phyloP scores from a whole-genome alignment of 2,888 invertebrate species.

The Tromatobia lineatoria region DNA sequence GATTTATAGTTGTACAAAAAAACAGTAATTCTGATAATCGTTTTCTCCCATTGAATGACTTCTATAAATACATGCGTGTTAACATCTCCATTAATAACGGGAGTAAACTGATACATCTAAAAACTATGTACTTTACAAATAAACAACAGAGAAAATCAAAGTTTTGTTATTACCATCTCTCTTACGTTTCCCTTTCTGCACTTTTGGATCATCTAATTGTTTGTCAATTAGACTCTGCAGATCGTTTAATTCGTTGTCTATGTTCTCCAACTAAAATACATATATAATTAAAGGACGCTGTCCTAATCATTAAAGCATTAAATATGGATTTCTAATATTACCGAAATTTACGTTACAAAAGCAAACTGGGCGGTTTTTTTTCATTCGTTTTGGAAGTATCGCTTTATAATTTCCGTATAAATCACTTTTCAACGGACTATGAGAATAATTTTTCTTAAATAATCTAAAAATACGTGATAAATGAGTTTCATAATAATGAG shows the following conservation, averaged over 20 bases:
- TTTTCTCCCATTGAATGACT: too few relatives aligned
- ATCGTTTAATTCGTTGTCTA: constrained; percentile 88
- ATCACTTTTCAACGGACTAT: too few relatives aligned
- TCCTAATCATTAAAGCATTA: not conserved
- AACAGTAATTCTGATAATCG: too few relatives aligned
- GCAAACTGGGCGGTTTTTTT: not conserved
- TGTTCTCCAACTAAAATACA: constrained; percentile 81
- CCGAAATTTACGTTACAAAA: not conserved
- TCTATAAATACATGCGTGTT: too few relatives aligned
- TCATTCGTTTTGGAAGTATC: not conserved
- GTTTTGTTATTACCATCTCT: constrained; percentile 86
- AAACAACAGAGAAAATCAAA: not conserved
- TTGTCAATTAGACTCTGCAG: constrained; percentile 95
- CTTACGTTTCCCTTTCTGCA: constrained; percentile 75
- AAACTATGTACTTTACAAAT: not conserved
- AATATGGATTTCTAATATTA: not conserved
- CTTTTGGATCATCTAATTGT: constrained; percentile 89
- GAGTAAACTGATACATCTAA: too few relatives aligned
- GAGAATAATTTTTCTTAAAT: too few relatives aligned
- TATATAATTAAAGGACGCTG: constrained; percentile 1
- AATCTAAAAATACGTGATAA: too few relatives aligned
- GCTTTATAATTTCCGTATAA: too few relatives aligned
- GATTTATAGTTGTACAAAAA: too few relatives aligned
- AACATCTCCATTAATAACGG: too few relatives aligned
- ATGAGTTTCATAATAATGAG: too few relatives aligned